Conservation (phyloP, 2,113 vertebrate genomes). For the Engystomops pustulosus region DNA sequence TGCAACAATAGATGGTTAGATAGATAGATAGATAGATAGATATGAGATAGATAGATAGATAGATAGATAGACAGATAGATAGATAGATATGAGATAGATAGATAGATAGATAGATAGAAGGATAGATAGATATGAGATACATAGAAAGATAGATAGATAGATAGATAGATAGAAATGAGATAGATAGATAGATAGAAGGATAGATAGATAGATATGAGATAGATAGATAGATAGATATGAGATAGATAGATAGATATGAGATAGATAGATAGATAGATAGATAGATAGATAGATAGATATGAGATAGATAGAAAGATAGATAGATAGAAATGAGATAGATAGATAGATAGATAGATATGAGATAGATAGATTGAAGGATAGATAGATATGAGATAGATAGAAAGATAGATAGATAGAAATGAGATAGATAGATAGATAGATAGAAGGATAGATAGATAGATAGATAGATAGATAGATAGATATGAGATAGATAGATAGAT, state of each 20-base stretch:
- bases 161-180: not conserved
- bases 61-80: not conserved
- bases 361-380: not conserved
- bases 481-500: too few species aligned
- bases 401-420: not conserved
- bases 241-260: not conserved
- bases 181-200: not conserved
- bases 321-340: not conserved
- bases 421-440: not conserved
- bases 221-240: not conserved
- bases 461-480: not conserved
- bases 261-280: not conserved
- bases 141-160: not conserved
- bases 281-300: not conserved
- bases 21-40: too few species aligned
- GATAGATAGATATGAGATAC: not conserved
- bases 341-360: not conserved
- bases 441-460: not conserved
- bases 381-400: conserved; percentile 4
- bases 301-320: not conserved
- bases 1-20: too few species aligned
- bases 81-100: not conserved
- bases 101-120: not conserved
- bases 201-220: not conserved
- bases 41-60: not conserved